Conservation (phyloP, 2,888 invertebrate genomes). For the Campaea margaritaria region DNA sequence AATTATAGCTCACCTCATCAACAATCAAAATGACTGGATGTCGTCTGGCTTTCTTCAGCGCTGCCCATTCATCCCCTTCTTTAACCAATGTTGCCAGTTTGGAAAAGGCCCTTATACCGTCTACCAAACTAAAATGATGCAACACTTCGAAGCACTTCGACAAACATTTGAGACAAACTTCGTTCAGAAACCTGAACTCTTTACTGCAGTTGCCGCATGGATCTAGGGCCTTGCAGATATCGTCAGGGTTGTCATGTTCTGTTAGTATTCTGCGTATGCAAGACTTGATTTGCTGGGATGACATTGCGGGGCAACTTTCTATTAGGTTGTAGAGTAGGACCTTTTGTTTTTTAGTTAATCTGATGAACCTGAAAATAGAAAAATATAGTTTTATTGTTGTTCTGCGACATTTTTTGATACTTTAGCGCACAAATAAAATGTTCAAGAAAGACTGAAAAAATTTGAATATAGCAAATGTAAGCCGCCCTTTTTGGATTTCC, state of each 20-base stretch:
- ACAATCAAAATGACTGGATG: slow-evolving; percentile 88
- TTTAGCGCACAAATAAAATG: no score
- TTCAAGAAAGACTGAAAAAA: not conserved
- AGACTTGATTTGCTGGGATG: slow-evolving; percentile 67
- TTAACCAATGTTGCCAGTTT: slow-evolving; percentile 68
- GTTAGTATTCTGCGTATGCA: slow-evolving; percentile 72
- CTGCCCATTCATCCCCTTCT: slow-evolving; percentile 66
- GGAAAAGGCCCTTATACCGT: slow-evolving; percentile 74
- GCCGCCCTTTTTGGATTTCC: no score
- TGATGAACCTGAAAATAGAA: slow-evolving; percentile 68
- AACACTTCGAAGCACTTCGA: slow-evolving; percentile 65
- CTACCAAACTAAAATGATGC: slow-evolving; percentile 68
- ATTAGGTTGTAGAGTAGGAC: slow-evolving; percentile 74
- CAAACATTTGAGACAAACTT: slow-evolving; percentile 71
- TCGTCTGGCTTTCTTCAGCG: slow-evolving; percentile 75
- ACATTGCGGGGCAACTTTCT: slow-evolving; percentile 59
- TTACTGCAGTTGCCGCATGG: slow-evolving; percentile 61
- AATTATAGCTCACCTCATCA: slow-evolving; percentile 88
- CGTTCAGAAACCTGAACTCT: slow-evolving; percentile 61
- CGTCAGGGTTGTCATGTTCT: slow-evolving; percentile 66
- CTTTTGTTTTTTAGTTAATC: slow-evolving; percentile 68
- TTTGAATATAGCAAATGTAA: no score
- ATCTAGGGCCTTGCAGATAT: slow-evolving; percentile 52
- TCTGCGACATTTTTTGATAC: no score
- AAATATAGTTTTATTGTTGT: no score